Conservation (phyloP, 92 coral and sea anemone species). For the Epizoanthus scotinus region DNA sequence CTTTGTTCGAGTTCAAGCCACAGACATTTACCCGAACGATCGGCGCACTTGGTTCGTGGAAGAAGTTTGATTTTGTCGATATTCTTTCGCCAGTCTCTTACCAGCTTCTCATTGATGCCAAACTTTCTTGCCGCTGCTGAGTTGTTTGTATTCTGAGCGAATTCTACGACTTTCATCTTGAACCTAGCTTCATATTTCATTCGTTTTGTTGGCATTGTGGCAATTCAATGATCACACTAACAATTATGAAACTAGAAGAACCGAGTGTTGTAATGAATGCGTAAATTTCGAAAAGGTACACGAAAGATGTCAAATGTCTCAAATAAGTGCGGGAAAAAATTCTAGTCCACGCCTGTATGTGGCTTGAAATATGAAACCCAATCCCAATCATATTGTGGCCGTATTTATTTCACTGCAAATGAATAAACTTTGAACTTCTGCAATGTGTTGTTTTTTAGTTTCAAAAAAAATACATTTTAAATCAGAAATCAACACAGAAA, state of each 20-base stretch:
- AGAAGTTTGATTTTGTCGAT: conserved; percentile 38
- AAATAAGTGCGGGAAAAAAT: conserved; percentile 8
- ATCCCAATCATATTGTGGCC: conserved; percentile 1
- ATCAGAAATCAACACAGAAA: conserved; percentile 13
- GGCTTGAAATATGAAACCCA: conserved; percentile 22
- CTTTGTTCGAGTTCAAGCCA: no score
- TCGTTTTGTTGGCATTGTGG: conserved; percentile 47
- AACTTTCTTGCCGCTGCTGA: conserved; percentile 57
- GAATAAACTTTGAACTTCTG: conserved; percentile 4
- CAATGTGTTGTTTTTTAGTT: conserved; percentile 9
- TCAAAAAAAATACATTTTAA: conserved; percentile 5
- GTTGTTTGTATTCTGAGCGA: conserved; percentile 46
- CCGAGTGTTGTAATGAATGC: conserved; percentile 27
- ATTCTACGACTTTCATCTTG: conserved; percentile 50
- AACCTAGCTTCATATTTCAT: conserved; percentile 57
- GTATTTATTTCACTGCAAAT: conserved; percentile 4
- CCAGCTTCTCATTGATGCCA: conserved; percentile 57
- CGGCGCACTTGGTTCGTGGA: conserved; percentile 46
- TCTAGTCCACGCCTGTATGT: conserved; percentile 1
- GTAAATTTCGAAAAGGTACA: conserved; percentile 14
- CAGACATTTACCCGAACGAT: no score
- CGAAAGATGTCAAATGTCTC: conserved; percentile 27
- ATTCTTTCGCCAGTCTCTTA: conserved; percentile 54
- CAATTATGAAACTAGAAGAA: conserved; percentile 19
- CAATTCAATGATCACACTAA: conserved; percentile 24